Base-by-base conservation (phyloP, 2,113 vertebrate genomes). In the Rallus limicola region DNA sequence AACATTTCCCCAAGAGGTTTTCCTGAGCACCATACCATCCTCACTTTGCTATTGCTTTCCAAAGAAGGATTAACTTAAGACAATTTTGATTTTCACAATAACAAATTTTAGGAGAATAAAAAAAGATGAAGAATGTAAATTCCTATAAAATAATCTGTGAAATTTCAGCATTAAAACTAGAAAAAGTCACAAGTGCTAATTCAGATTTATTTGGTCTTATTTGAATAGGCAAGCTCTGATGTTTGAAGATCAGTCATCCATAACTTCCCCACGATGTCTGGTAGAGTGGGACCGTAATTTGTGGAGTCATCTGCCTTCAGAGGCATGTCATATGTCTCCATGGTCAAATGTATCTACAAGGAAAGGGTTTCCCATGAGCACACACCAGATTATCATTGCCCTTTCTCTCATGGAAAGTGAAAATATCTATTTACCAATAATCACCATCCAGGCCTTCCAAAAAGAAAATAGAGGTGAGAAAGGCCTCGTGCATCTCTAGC, bases 271-370 rank as follows among this genome's bases (percentile, higher is more conserved):
- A 6, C 0, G 2, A 28, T 21, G 31, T 56, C 48, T 52, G 34
- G 19, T 28, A 34, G 53, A 68, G 34, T 12, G 23, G 33, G 67
- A 75, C 48, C 42, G 40, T 6, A 33, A 63, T 33, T 14, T 72
- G 19, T 16, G 56, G 34, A 78, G 77, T 33, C 52, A 28, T 14
- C 44, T 74, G 24, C 21, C 13, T 38, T 78, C 46, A 19, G 1
- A 2, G 24, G 13, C 36, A 16, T 6, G 0, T 62, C 2, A 2
- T 18, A 13, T 2, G 2, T 59, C 42, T 65, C n/a, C 16, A 16
- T 21, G 56, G 48, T 46, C 36, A 38, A 58, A 19, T 15, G 40
- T 21, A 10, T 34, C 40, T 34, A 28, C 25, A 84, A 65, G 18
- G 59, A 75, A 59, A 38, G 18, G 11, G 26, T 34, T 78, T 56